Evolutionary conservation across 2,888 invertebrate species (phyloP).

Genomic region (Cremastinae sp.): DNA sequence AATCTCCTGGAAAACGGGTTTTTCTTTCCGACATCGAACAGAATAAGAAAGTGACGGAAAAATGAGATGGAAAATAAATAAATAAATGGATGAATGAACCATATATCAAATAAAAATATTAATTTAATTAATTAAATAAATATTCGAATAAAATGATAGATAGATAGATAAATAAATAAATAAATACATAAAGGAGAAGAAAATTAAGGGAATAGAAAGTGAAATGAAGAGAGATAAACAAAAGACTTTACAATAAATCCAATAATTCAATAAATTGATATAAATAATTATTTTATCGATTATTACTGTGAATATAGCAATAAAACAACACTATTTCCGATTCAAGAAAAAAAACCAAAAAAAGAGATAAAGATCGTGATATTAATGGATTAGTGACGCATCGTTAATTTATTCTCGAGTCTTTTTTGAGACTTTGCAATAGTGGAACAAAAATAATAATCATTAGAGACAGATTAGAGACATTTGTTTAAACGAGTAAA

Average conservation of each 20-base stretch:
- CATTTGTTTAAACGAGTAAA: too few relatives aligned
- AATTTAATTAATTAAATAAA: not conserved
- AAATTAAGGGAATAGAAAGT: constrained; percentile 46
- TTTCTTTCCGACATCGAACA: constrained; percentile 47
- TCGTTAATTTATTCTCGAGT: constrained; percentile 22
- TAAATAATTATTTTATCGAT: too few relatives aligned
- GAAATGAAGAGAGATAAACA: constrained; percentile 46
- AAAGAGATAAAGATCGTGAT: constrained; percentile 9
- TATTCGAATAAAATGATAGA: not conserved
- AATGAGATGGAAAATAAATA: not conserved
- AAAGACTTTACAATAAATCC: constrained; percentile 22
- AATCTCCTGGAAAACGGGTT: too few relatives aligned
- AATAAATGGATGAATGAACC: not conserved
- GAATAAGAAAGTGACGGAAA: constrained; percentile 70
- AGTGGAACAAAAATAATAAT: constrained; percentile 35
- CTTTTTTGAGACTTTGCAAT: constrained; percentile 12
- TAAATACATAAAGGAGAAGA: constrained; percentile 67
- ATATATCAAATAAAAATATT: not conserved
- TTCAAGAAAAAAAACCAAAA: constrained; percentile 26
- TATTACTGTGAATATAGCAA: too few relatives aligned
- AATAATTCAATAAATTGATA: constrained; percentile 18
- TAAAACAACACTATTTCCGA: too few relatives aligned
- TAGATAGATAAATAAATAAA: constrained; percentile 7
- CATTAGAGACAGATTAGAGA: too few relatives aligned
- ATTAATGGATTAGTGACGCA: not conserved